phyloP scores from a whole-genome alignment of 2,888 invertebrate genomes.

The Palloptera scutellata region DNA sequence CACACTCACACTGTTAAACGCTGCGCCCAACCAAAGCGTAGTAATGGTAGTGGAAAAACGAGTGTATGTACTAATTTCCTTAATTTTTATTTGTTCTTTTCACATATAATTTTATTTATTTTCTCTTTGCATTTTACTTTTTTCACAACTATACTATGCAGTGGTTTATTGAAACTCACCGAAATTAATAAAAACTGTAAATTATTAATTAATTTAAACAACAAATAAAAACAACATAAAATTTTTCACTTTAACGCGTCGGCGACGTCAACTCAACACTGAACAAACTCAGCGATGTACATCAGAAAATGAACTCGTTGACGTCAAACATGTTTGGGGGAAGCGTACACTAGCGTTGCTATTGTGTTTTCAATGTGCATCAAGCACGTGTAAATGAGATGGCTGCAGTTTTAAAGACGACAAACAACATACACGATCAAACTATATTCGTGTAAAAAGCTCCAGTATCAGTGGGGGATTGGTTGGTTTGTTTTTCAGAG shows the following conservation, averaged over 20 bases:
- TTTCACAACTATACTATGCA: conserved; percentile 5
- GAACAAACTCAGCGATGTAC: conserved; percentile 16
- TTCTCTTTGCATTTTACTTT: conserved; percentile 4
- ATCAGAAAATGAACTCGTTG: background rate
- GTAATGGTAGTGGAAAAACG: conserved; percentile 23
- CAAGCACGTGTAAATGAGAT: background rate
- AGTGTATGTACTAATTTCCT: conserved; percentile 29
- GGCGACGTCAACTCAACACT: conserved; percentile 45
- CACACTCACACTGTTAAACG: conserved; percentile 8
- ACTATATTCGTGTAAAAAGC: no score
- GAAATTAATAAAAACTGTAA: conserved; percentile 21
- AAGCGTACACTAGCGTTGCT: background rate
- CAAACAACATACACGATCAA: no score
- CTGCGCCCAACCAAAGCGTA: conserved; percentile 17
- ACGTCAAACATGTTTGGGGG: background rate
- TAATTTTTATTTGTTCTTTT: conserved; percentile 25
- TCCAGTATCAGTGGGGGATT: no score
- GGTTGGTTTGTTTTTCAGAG: no score
- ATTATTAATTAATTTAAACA: conserved; percentile 45
- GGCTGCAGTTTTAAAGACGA: background rate
- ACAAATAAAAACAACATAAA: conserved; percentile 53
- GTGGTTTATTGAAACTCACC: conserved; percentile 23
- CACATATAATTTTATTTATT: conserved; percentile 15
- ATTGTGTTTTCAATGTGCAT: background rate
- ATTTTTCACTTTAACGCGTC: conserved; percentile 43